A percentile compares a stretch with the other conserved stretches of the same genome.
These are phyloP conservation scores for Notechis scutatus DNA, from an alignment of 2,113 vertebrate genomes.

Conservation along the genomic window DNA sequence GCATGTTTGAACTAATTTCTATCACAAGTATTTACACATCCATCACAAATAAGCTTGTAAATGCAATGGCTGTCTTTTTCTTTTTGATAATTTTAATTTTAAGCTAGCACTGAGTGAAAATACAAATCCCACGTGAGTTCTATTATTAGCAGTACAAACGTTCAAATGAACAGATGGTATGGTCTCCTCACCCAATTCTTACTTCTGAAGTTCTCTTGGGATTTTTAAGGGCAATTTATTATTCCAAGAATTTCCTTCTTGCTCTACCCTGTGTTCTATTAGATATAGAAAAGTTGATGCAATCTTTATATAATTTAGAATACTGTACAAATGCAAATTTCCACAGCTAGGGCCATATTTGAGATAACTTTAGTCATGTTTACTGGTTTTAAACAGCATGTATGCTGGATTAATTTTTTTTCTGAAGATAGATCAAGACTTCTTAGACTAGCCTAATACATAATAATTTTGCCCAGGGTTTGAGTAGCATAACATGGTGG, in stretches of 20 bases:
- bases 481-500: neutral
- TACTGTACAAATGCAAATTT: neutral
- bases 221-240: neutral
- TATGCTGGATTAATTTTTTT: neutral
- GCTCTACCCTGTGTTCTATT: neutral
- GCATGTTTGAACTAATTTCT: neutral
- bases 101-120: neutral
- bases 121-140: neutral
- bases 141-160: neutral
- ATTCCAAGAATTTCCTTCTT: neutral
- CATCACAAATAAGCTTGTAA: neutral
- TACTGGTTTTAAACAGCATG: neutral
- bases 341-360: neutral
- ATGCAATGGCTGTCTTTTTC: neutral
- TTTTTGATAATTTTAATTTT: neutral
- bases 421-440: too few relatives aligned
- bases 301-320: neutral
- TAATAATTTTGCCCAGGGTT: neutral
- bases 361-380: neutral
- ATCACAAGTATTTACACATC: neutral
- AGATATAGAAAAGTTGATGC: neutral
- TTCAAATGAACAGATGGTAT: constrained; percentile 2
- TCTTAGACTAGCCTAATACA: neutral
- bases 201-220: neutral
- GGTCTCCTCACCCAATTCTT: neutral